A percentile compares a stretch with the other conserved stretches of the same genome.
phyloP scores from a whole-genome alignment of 2,888 invertebrate species.

The Anthophora plumipes region DNA sequence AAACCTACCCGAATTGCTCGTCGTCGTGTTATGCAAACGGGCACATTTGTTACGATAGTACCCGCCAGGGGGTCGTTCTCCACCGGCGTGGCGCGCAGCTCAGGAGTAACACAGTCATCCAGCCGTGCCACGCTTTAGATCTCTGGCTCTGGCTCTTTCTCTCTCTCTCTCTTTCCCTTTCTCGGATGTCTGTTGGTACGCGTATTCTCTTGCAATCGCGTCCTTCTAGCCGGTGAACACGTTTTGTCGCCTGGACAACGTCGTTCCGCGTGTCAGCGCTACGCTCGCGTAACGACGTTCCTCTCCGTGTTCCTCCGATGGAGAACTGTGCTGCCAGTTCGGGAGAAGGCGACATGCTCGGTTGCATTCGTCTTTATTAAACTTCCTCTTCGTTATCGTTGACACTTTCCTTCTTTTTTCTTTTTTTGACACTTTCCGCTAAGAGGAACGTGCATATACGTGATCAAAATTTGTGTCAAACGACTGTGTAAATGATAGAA shows the following conservation, averaged over 20 bases:
- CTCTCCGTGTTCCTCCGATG: constrained; percentile 14
- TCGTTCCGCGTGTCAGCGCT: constrained; percentile 68
- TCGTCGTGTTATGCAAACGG: constrained; percentile 85
- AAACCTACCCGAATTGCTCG: constrained; percentile 85
- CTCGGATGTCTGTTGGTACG: constrained; percentile 1
- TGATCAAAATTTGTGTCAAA: too few relatives aligned
- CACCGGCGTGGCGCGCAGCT: constrained; percentile 63
- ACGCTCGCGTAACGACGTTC: constrained; percentile 55
- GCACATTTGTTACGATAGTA: constrained; percentile 84
- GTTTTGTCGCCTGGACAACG: constrained; percentile 68
- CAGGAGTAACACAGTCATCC: constrained; percentile 63
- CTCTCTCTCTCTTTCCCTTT: background rate
- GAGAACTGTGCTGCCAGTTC: constrained; percentile 3
- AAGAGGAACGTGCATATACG: too few relatives aligned
- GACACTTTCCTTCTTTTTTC: background rate
- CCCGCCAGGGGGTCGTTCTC: constrained; percentile 82
- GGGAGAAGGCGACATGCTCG: background rate
- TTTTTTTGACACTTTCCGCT: too few relatives aligned
- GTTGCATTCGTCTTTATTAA: constrained; percentile 14
- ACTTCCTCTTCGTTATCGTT: background rate
- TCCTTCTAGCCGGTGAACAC: constrained; percentile 48
- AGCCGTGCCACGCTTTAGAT: background rate
- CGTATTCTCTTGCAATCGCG: constrained; percentile 34
- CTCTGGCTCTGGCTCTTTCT: background rate
- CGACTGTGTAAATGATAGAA: too few relatives aligned